Percentiles rank a stretch among this genome's conserved stretches.
Evolutionary conservation across 2,797 vertebrate genomes (phyloP).

Genomic region (Rousettus madagascariensis): DNA sequence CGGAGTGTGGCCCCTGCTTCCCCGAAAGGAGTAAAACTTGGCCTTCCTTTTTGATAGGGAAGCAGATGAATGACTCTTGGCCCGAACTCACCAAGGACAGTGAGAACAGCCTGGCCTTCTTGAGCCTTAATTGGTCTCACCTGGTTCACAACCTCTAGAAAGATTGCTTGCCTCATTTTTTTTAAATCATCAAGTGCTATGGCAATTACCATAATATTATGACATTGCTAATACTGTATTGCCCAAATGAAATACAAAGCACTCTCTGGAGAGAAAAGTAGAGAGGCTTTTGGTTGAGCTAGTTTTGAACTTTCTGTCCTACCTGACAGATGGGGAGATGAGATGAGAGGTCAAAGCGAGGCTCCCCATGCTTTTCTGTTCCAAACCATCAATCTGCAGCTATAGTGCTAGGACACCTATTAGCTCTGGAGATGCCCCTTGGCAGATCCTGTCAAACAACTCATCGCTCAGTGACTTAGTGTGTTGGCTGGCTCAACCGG

Average conservation of each 20-base stretch:
- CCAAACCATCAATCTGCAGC: not conserved
- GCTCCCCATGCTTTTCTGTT: not conserved
- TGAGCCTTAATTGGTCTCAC: slow-evolving; percentile 83
- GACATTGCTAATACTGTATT: slow-evolving; percentile 78
- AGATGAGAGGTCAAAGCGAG: not conserved
- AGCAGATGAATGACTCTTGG: slow-evolving; percentile 59
- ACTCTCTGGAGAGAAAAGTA: slow-evolving; percentile 2
- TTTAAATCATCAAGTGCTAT: slow-evolving; percentile 79
- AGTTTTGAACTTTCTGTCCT: slow-evolving; percentile 5
- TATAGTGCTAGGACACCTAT: not conserved
- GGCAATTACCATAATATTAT: slow-evolving; percentile 82
- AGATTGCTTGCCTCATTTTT: slow-evolving; percentile 81
- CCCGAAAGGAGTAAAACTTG: not conserved
- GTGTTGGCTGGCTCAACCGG: not conserved
- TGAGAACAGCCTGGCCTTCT: slow-evolving; percentile 57
- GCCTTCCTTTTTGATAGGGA: not conserved
- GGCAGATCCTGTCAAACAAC: not conserved
- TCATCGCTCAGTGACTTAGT: not conserved
- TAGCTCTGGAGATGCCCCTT: not conserved
- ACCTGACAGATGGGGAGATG: not conserved
- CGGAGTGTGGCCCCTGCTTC: not conserved
- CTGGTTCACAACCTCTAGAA: slow-evolving; percentile 76
- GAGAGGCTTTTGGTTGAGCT: slow-evolving; percentile 1
- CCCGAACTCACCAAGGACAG: not conserved
- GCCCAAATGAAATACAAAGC: slow-evolving; percentile 68